Conservation (phyloP, 2,113 vertebrate genomes). For the Takifugu bimaculatus region DNA sequence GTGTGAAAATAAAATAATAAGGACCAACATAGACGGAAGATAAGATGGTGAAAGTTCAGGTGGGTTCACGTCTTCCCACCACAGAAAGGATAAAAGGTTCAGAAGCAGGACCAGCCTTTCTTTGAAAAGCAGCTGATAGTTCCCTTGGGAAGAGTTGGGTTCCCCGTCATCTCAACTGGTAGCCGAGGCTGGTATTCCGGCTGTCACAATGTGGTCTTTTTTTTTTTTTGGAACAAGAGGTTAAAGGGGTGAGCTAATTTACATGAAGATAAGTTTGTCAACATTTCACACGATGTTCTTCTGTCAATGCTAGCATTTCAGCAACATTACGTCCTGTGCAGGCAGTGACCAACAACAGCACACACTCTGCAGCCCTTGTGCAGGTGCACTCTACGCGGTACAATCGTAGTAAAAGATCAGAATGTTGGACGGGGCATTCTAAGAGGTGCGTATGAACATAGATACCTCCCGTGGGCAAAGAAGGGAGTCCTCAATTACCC, state of each 20-base stretch:
- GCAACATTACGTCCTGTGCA: too few relatives aligned
- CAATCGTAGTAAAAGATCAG: slow-evolving; percentile 34
- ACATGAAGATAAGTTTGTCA: too few relatives aligned
- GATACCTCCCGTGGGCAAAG: slow-evolving; percentile 39
- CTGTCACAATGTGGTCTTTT: slow-evolving; percentile 25
- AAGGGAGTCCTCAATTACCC: slow-evolving; percentile 22
- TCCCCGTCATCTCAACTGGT: slow-evolving; percentile 35
- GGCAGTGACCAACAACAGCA: too few relatives aligned
- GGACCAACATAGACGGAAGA: neutral
- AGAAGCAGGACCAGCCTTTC: slow-evolving; percentile 22
- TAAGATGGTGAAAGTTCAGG: slow-evolving; percentile 8
- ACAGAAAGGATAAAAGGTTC: slow-evolving; percentile 22
- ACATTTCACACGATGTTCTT: too few relatives aligned
- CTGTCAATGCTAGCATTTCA: too few relatives aligned
- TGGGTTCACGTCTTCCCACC: slow-evolving; percentile 3
- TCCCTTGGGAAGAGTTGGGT: slow-evolving; percentile 47
- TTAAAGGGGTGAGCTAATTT: slow-evolving; percentile 15
- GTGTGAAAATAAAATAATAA: neutral
- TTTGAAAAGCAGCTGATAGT: slow-evolving; percentile 53
- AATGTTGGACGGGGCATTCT: slow-evolving; percentile 39
- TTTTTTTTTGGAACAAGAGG: slow-evolving; percentile 17
- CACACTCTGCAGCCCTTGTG: too few relatives aligned
- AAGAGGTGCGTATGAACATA: slow-evolving; percentile 22
- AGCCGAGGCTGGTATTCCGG: slow-evolving; percentile 25
- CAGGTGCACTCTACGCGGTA: too few relatives aligned